Conservation (phyloP, 2,113 vertebrate genomes). For the Dipodomys ordii region DNA sequence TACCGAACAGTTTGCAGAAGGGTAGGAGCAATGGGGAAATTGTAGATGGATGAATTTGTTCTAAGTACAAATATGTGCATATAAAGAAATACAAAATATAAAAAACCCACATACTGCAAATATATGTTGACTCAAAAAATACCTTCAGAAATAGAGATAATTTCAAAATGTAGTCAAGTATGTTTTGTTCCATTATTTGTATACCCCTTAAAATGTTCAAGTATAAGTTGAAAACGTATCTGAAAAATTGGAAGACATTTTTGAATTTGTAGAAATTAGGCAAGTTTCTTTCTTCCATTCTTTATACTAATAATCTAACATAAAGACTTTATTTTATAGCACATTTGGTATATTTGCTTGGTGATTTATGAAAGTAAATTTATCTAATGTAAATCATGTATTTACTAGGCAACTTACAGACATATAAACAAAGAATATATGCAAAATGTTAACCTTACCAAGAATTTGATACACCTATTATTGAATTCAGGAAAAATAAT, state of each 20-base stretch:
- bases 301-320: background rate
- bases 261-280: background rate
- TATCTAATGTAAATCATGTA: conserved; percentile 40
- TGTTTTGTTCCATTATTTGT: background rate
- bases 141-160: background rate
- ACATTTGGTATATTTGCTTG: background rate
- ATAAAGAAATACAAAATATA: too few relatives aligned
- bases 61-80: too few relatives aligned
- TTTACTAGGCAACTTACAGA: conserved; percentile 35
- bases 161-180: background rate
- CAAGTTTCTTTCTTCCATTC: background rate
- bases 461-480: background rate
- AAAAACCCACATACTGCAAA: too few relatives aligned
- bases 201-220: background rate
- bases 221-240: background rate
- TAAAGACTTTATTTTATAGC: background rate
- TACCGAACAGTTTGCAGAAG: too few relatives aligned
- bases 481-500: background rate
- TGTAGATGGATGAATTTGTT: too few relatives aligned
- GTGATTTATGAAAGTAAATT: background rate
- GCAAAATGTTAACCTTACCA: background rate
- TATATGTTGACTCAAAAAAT: background rate
- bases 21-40: too few relatives aligned
- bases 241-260: background rate
- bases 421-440: conserved; percentile 6